These are phyloP conservation scores for Polyommatus iphigenia DNA, from an alignment of 2,888 invertebrate species.

Conservation along the genomic window DNA sequence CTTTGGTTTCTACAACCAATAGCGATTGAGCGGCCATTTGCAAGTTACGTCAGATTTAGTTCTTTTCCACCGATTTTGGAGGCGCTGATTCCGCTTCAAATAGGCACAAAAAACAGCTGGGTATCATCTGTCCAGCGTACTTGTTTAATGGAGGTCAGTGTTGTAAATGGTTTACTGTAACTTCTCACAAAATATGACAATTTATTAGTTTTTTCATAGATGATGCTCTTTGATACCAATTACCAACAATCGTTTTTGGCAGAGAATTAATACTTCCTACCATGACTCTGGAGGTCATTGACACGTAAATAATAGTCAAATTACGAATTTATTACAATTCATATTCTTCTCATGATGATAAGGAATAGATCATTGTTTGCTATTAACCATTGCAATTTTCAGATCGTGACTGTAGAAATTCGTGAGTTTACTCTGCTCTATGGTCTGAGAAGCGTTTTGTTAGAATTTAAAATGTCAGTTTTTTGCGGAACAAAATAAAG, in stretches of 20 bases:
- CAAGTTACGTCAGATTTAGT: too few species aligned
- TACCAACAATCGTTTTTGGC: background rate
- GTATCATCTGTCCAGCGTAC: too few species aligned
- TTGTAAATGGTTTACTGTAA: background rate
- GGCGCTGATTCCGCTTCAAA: too few species aligned
- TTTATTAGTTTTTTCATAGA: background rate
- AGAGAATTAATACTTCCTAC: background rate
- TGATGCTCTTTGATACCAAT: background rate
- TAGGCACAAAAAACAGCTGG: too few species aligned
- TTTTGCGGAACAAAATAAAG: background rate
- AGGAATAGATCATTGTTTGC: constrained; percentile 16
- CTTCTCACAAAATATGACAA: background rate
- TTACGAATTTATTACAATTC: background rate
- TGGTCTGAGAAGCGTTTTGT: background rate
- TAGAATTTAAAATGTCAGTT: background rate
- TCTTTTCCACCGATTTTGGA: too few species aligned
- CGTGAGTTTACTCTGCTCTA: constrained; percentile 2
- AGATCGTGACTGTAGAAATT: constrained; percentile 10
- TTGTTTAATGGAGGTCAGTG: too few species aligned
- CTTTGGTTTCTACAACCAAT: too few species aligned
- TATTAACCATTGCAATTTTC: constrained; percentile 11
- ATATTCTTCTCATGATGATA: constrained; percentile 12
- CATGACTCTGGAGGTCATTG: background rate
- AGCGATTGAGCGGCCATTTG: too few species aligned
- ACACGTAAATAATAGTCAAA: background rate